Base-by-base conservation (phyloP, 2,113 vertebrate genomes). In the Hucho hucho region DNA sequence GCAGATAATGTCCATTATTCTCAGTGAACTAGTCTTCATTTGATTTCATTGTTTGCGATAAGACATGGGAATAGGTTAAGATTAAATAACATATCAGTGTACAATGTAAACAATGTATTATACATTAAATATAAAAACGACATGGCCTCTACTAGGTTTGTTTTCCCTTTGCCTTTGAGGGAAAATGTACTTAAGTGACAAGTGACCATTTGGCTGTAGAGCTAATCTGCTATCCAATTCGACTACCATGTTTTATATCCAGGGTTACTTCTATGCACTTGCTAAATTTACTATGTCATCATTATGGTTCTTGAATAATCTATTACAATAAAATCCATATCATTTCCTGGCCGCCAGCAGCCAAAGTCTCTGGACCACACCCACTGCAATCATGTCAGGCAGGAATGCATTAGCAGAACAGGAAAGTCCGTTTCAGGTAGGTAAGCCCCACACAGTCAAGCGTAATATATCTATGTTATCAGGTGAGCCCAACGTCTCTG, bases 31-130 rank as follows among this genome's bases (percentile, higher is more conserved):
- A 89, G 85, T 91, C 87, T 91, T 89, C 83, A 89, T 86, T 88
- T 79, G 78, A 77, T 83, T 86, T 82, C 73, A 82, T 82, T 74
- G 80, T 84, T 89, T 82, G 74, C 87, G 81, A 86, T 93, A 92
- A 94, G 92, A 94, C 93, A 89, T 89, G 77, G 79, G 93, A 95
- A 95, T 89, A 94, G 90, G 89, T 92, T 91, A 94, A 91, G 94
- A 96, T 95, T 93, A 96, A 95, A 96, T 94, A 95, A 94, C 92
- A 93, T 92, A 93, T 92, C 93, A 89, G 94, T 94, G 81, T 90
- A 84, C 91, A 93, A 93, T 97, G 96, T 97, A 96, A 96, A 96
- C 96, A 95, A 92, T 90, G 90, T 89, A 85, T 90, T 84, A 86
- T 79, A 66, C 61, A 37, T 74, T 68, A 70, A 77, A 79, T 77